Percentiles rank a stretch among this genome's conserved stretches.
Evolutionary conservation across 2,797 vertebrate genomes (phyloP).

Genomic region (Megaceryle alcyon): DNA sequence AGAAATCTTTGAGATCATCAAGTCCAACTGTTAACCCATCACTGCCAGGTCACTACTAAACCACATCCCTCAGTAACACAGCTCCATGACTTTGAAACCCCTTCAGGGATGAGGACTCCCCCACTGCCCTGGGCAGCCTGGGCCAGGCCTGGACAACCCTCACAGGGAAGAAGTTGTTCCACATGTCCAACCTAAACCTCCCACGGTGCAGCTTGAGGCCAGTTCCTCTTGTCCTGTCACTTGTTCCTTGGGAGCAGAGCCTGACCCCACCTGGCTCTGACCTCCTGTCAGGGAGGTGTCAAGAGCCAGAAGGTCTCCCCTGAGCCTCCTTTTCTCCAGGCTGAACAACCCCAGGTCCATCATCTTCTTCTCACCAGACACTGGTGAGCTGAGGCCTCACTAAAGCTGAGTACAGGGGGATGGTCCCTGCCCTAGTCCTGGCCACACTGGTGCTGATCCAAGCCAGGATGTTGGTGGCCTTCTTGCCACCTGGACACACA

Average conservation of each 20-base stretch:
- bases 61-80: not conserved
- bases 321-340: not conserved
- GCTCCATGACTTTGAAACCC: not conserved
- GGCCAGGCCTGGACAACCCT: too few relatives aligned
- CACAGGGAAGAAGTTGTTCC: not conserved
- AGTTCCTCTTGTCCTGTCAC: too few relatives aligned
- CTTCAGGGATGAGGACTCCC: too few relatives aligned
- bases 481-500: not conserved
- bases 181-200: not conserved
- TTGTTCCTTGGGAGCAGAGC: too few relatives aligned
- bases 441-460: not conserved
- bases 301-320: too few relatives aligned
- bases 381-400: not conserved
- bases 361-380: not conserved
- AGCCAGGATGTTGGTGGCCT: not conserved
- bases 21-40: not conserved
- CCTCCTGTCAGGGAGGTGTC: too few relatives aligned
- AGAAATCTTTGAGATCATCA: not conserved
- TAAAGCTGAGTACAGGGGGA: not conserved
- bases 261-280: too few relatives aligned
- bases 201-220: too few relatives aligned
- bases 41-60: not conserved
- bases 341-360: not conserved
- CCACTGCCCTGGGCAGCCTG: too few relatives aligned
- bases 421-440: not conserved